These are phyloP conservation scores for Syrrhaptes paradoxus DNA, from an alignment of 2,113 vertebrate species.

Conservation along the genomic window DNA sequence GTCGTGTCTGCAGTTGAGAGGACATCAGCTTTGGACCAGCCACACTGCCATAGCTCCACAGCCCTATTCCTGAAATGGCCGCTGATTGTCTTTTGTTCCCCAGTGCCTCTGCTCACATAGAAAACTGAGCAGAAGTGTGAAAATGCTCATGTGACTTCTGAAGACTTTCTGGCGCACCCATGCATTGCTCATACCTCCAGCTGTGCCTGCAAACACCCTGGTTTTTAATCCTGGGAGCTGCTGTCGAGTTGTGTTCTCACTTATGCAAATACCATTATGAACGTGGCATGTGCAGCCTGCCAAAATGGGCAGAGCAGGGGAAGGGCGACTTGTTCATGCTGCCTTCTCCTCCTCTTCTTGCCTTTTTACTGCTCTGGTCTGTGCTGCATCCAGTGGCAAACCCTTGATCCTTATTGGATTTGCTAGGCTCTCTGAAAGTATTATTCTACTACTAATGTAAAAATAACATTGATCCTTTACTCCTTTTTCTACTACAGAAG, in stretches of 20 bases:
- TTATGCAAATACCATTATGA: not conserved
- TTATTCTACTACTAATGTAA: not conserved
- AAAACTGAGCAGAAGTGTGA: not conserved
- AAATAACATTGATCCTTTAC: not conserved
- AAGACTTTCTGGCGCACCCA: not conserved
- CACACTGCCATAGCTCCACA: rapidly evolving
- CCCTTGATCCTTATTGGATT: not conserved
- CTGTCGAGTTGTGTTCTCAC: not conserved
- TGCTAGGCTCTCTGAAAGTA: not conserved
- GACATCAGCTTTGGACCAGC: not conserved
- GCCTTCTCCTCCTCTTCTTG: not conserved
- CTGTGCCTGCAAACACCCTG: not conserved
- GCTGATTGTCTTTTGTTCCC: not conserved
- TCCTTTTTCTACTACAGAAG: not conserved
- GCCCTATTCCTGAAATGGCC: not conserved
- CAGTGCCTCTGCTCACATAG: not conserved
- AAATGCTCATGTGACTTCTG: not conserved
- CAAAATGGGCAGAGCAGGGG: not conserved
- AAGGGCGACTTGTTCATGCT: not conserved
- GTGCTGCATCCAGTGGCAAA: not conserved
- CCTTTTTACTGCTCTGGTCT: not conserved
- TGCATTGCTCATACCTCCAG: not conserved
- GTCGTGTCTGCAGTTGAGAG: not conserved
- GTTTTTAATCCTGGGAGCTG: not conserved
- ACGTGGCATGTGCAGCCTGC: rapidly evolving